Percentiles rank a stretch among this genome's conserved stretches.
Conservation (phyloP, 1,140 invertebrate genomes). For the Drosophila pseudoananassae region DNA sequence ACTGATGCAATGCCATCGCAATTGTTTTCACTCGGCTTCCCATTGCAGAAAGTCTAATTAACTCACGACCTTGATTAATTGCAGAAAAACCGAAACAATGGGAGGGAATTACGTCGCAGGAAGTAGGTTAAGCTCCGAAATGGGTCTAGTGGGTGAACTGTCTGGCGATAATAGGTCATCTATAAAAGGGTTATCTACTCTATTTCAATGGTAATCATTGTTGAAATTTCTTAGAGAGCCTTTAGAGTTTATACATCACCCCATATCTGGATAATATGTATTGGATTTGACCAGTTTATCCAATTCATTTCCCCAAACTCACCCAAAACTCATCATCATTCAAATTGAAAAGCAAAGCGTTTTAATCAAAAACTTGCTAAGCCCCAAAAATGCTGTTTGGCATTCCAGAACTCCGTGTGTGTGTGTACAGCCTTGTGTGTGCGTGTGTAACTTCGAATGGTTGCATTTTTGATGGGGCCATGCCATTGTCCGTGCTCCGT, state of each 20-base stretch:
- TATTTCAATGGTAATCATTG: background rate
- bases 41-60: conserved; percentile 45
- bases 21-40: conserved; percentile 37
- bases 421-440: no score
- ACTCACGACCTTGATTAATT: conserved; percentile 49
- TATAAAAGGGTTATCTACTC: background rate
- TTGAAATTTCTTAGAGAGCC: no score
- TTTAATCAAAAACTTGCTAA: conserved; percentile 66
- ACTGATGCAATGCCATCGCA: conserved; percentile 43
- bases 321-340: conserved; percentile 2
- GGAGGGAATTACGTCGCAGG: conserved; percentile 13
- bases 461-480: conserved; percentile 37
- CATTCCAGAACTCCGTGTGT: conserved; percentile 19
- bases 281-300: background rate
- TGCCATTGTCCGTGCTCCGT: conserved; percentile 25
- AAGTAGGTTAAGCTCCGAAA: conserved; percentile 28
- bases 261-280: no score
- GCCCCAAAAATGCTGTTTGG: conserved; percentile 41
- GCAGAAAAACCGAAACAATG: conserved; percentile 24
- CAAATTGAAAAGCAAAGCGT: conserved; percentile 8
- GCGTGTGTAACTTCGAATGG: conserved; percentile 23
- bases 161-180: background rate
- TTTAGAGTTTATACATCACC: no score
- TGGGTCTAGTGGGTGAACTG: background rate
- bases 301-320: conserved; percentile 4